phyloP scores from a whole-genome alignment of 1,140 invertebrate genomes.

The Drosophila truncata region DNA sequence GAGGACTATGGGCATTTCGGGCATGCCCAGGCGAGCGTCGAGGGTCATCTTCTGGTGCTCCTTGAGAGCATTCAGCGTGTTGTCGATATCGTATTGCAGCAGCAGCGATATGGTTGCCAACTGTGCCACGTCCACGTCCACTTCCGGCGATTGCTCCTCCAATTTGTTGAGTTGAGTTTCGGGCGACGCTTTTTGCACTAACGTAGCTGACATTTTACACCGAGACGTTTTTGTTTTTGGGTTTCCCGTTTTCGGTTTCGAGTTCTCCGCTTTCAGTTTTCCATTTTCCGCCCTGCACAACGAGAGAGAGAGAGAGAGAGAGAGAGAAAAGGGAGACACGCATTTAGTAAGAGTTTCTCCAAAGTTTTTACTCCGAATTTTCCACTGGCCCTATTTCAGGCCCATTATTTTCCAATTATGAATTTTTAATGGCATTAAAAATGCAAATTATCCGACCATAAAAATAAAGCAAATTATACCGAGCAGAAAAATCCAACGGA shows the following conservation, averaged over 20 bases:
- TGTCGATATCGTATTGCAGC: slow-evolving; percentile 84
- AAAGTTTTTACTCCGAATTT: slow-evolving; percentile 35
- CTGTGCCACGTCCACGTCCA: slow-evolving; percentile 48
- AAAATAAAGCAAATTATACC: slow-evolving; percentile 47
- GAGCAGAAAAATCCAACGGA: slow-evolving; percentile 23
- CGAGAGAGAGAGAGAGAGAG: background rate
- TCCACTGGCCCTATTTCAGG: slow-evolving; percentile 9
- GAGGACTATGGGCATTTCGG: slow-evolving; percentile 19
- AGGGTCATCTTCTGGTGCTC: slow-evolving; percentile 63
- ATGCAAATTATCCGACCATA: slow-evolving; percentile 67
- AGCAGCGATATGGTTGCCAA: slow-evolving; percentile 77
- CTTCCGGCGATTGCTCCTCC: slow-evolving; percentile 16
- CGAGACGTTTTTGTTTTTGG: slow-evolving; percentile 52
- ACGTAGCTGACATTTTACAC: slow-evolving; percentile 40
- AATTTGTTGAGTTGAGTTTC: slow-evolving; percentile 26
- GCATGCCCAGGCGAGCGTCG: slow-evolving; percentile 36
- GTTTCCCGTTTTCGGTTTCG: slow-evolving; percentile 29
- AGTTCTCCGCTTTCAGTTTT: slow-evolving; percentile 48
- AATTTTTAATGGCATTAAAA: slow-evolving; percentile 72
- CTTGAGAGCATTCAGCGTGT: slow-evolving; percentile 82
- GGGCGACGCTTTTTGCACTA: slow-evolving; percentile 26
- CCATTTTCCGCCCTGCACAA: slow-evolving; percentile 42
- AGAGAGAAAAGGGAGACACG: background rate
- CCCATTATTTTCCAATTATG: slow-evolving; percentile 73
- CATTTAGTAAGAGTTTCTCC: slow-evolving; percentile 32